These are phyloP conservation scores for Mesitornis unicolor DNA, from an alignment of 2,113 vertebrate genomes.

Conservation along the genomic window DNA sequence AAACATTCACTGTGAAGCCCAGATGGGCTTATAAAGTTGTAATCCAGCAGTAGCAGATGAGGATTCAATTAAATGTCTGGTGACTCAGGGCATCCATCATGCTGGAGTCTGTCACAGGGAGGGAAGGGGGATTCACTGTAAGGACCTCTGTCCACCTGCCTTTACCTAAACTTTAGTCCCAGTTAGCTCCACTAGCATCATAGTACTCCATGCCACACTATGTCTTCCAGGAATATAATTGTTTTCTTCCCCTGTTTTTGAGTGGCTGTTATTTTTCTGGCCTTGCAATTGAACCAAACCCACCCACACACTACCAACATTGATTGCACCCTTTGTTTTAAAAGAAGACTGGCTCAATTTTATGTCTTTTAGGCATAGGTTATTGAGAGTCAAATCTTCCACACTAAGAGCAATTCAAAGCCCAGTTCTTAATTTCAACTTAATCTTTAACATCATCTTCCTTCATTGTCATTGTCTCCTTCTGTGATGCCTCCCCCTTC, in stretches of 20 bases:
- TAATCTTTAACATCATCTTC: background rate
- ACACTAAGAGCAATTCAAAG: background rate
- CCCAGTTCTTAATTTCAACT: background rate
- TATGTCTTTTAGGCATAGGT: background rate
- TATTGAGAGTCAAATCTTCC: background rate
- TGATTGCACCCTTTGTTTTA: background rate
- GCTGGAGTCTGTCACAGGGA: background rate
- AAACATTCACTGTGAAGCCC: background rate
- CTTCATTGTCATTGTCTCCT: background rate
- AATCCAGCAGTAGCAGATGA: background rate
- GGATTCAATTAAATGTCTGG: background rate
- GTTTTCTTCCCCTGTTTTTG: background rate
- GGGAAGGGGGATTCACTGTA: rapidly evolving
- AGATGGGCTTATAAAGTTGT: background rate
- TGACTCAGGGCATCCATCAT: background rate
- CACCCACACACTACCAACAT: rapidly evolving
- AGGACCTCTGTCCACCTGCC: background rate
- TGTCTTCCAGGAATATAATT: background rate
- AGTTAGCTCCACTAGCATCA: background rate
- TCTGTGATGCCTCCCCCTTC: background rate
- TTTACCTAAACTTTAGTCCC: background rate
- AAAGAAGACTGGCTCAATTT: background rate
- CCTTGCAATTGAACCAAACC: background rate
- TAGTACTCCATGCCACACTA: background rate
- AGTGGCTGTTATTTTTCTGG: background rate